Evolutionary conservation across 2,797 vertebrate species (phyloP).

Genomic region (Jordanella pulchra): DNA sequence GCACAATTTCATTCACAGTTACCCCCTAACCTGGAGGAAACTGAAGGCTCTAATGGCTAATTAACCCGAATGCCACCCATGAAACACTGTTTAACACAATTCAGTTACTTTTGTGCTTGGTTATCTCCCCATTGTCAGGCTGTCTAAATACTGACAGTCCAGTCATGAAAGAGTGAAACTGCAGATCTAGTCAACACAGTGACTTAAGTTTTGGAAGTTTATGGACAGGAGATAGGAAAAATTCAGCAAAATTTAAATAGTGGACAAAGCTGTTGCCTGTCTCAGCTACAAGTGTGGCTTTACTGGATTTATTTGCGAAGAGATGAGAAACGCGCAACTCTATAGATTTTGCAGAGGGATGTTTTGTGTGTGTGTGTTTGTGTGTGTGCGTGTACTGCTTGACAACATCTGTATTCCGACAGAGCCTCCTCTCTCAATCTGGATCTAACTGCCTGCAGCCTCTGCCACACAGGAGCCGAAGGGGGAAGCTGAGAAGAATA

Average conservation of each 20-base stretch:
- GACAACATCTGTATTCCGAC: conserved; percentile 77
- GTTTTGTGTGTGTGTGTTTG: conserved; percentile 25
- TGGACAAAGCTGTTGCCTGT: conserved; percentile 25
- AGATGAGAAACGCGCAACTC: conserved; percentile 46
- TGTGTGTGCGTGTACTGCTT: conserved; percentile 28
- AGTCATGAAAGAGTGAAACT: conserved; percentile 23
- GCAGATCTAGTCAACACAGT: conserved; percentile 15
- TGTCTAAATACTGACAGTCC: conserved; percentile 61
- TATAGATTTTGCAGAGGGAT: conserved; percentile 44
- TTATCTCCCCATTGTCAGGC: conserved; percentile 44
- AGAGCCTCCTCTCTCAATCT: conserved; percentile 75
- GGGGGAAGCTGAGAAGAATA: conserved; percentile 79
- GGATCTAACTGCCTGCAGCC: conserved; percentile 77
- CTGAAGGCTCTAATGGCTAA: conserved; percentile 65
- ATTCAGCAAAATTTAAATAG: conserved; percentile 45
- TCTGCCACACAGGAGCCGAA: conserved; percentile 75
- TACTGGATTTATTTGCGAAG: conserved; percentile 36
- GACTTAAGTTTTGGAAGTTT: conserved; percentile 23
- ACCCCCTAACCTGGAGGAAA: conserved; percentile 54
- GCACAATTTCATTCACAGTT: conserved; percentile 56
- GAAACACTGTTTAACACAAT: conserved; percentile 65
- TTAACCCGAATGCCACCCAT: conserved; percentile 66
- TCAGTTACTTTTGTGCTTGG: conserved; percentile 73
- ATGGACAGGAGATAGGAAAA: conserved; percentile 23
- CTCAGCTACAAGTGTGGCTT: conserved; percentile 26